Evolutionary conservation across 1,140 invertebrate species (phyloP), one percentile per base, ranked within the genome.

Genomic region (Drosophila virilis): DNA sequence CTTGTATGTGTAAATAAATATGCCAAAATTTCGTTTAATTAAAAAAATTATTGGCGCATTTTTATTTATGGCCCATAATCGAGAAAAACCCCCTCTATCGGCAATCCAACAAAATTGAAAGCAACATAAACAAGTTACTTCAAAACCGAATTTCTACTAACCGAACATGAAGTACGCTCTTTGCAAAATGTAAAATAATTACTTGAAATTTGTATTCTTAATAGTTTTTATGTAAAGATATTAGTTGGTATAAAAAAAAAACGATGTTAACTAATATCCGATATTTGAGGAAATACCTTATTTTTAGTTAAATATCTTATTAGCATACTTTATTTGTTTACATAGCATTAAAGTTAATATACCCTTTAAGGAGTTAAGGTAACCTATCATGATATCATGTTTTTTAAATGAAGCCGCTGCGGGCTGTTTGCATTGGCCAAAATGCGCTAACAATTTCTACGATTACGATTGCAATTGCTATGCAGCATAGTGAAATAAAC

Each of bases 401-500:
- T 88, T 79, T 77, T 70, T 79, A 88, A 79, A 88, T 86, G 83
- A 86, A 74, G 84, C 84, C 80, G 84, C 84, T 68, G 51, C 55
- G 22, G 77, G 84, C 84, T 89, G 84, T 89, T 89, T 89, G 84
- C 64, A 89, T 89, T 86, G 80, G 85, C 74, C 84, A 89, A 89
- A 89, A 89, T 84, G 85, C 84, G 84, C 84, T 84, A 89, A 89
- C 80, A 89, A 89, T 89, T 89, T 89, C 74, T 75, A 78, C 84
- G 85, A 84, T 89, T 88, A 88, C 78, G 68, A 88, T 88, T 83
- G 75, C 80, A 81, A 80, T 85, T 86, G 77, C 82, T 75, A 69
- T 81, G 67, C 67, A 67, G 74, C 78, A 81, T 55, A 62, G 35
- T 71, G 62, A 74, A 80, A 80, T 68, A 68, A 78, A 76, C 64